A percentile compares a stretch with the other conserved stretches of the same genome.
These are phyloP conservation scores for Tachina lurida DNA, from an alignment of 2,888 invertebrate species.

Conservation along the genomic window DNA sequence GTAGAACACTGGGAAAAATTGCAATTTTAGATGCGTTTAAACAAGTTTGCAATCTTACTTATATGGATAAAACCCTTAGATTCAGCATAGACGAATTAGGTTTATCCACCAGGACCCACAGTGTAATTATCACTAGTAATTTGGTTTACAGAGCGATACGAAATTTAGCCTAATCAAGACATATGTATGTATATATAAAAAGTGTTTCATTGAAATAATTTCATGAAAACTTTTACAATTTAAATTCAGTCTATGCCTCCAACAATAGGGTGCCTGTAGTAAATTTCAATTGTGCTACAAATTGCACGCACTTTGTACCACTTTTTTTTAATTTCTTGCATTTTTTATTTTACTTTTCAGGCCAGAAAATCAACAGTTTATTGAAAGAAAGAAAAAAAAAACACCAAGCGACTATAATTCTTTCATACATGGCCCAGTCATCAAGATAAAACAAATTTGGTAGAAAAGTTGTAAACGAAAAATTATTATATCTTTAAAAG, in stretches of 20 bases:
- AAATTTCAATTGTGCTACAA: slow-evolving; percentile 7
- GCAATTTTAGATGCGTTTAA: no score
- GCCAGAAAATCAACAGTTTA: slow-evolving; percentile 52
- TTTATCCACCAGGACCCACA: no score
- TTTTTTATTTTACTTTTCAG: not conserved
- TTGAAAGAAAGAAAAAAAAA: slow-evolving; percentile 13
- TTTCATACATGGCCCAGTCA: slow-evolving; percentile 49
- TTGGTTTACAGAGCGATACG: no score
- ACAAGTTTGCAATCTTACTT: no score
- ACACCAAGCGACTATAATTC: slow-evolving; percentile 19
- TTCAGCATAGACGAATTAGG: no score
- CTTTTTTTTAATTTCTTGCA: not conserved
- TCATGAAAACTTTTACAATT: not conserved
- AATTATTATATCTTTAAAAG: slow-evolving; percentile 50
- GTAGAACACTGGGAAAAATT: no score
- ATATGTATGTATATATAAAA: no score
- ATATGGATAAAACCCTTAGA: no score
- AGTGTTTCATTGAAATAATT: no score
- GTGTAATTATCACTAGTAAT: no score
- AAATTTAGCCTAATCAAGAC: no score
- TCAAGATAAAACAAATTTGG: slow-evolving; percentile 49
- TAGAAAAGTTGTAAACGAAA: slow-evolving; percentile 48
- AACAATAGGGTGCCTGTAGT: not conserved
- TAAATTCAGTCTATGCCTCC: not conserved
- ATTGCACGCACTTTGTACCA: slow-evolving; percentile 20